Percentiles rank a stretch among this genome's conserved stretches.
Evolutionary conservation across 2,888 invertebrate genomes (phyloP).

Genomic region (Metacarcinus magister): DNA sequence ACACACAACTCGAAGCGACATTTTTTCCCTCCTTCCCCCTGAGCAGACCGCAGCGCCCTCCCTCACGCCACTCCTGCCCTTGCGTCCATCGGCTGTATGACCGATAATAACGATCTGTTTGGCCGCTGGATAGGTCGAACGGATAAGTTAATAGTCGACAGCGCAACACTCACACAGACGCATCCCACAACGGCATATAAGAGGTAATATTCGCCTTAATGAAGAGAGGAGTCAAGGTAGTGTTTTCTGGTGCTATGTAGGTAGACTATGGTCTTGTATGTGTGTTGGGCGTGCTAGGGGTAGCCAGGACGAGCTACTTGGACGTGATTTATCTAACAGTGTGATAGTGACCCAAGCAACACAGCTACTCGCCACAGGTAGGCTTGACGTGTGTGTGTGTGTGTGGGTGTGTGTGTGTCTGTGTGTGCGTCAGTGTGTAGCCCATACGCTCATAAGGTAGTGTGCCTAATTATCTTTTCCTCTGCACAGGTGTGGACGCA

Average conservation of each 20-base stretch:
- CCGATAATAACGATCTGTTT: constrained; percentile 56
- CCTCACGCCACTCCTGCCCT: background rate
- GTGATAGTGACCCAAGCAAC: constrained; percentile 50
- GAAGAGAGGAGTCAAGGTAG: background rate
- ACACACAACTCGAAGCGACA: background rate
- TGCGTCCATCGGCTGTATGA: background rate
- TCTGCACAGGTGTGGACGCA: background rate
- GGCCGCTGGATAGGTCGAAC: constrained; percentile 55
- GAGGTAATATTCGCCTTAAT: background rate
- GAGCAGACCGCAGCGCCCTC: background rate
- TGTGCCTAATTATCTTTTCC: background rate
- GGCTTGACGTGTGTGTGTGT: constrained; percentile 42
- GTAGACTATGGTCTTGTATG: background rate
- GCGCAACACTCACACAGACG: background rate
- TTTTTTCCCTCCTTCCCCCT: background rate
- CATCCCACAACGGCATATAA: background rate
- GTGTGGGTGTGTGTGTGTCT: background rate
- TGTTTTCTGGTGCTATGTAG: background rate
- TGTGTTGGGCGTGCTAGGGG: background rate
- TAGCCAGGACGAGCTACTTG: constrained; percentile 19
- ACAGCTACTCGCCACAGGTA: too few species aligned
- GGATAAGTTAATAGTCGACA: constrained; percentile 62
- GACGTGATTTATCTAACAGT: constrained; percentile 46
- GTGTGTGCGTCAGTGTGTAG: background rate
- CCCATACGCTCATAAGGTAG: background rate